phyloP scores from a whole-genome alignment of 2,113 vertebrate genomes.

The Dromiciops gliroides region DNA sequence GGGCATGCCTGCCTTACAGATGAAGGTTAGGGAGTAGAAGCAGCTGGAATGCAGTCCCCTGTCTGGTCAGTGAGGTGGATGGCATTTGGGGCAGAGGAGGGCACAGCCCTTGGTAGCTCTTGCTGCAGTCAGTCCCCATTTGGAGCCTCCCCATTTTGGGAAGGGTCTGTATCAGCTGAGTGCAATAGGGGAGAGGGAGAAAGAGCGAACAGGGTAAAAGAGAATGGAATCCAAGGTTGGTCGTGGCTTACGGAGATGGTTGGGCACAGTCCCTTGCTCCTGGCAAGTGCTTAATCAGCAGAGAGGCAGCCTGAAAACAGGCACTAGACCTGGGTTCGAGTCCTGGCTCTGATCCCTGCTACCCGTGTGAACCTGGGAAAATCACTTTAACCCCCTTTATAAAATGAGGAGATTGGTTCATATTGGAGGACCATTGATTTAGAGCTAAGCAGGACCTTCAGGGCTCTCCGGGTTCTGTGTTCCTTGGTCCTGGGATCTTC shows the following conservation, averaged over 20 bases:
- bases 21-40: neutral
- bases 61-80: neutral
- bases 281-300: too few species aligned
- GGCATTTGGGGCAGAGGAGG: neutral
- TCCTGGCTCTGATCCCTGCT: constrained; percentile 44
- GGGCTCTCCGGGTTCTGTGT: constrained; percentile 21
- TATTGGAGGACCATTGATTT: neutral
- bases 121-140: neutral
- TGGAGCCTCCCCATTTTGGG: neutral
- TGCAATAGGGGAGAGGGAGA: neutral
- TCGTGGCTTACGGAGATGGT: neutral
- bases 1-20: neutral
- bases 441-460: constrained; percentile 22
- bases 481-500: neutral
- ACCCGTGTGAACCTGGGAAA: constrained; percentile 25
- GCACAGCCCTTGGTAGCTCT: neutral
- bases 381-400: neutral
- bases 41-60: neutral
- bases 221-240: too few species aligned
- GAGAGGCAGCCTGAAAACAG: neutral
- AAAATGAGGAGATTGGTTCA: constrained; percentile 4
- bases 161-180: neutral
- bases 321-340: neutral
- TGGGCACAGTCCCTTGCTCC: neutral
- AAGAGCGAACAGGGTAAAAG: neutral